Evolutionary conservation across 2,113 vertebrate genomes (phyloP), one percentile per base, ranked within the genome.

Genomic region (Guaruba guarouba): DNA sequence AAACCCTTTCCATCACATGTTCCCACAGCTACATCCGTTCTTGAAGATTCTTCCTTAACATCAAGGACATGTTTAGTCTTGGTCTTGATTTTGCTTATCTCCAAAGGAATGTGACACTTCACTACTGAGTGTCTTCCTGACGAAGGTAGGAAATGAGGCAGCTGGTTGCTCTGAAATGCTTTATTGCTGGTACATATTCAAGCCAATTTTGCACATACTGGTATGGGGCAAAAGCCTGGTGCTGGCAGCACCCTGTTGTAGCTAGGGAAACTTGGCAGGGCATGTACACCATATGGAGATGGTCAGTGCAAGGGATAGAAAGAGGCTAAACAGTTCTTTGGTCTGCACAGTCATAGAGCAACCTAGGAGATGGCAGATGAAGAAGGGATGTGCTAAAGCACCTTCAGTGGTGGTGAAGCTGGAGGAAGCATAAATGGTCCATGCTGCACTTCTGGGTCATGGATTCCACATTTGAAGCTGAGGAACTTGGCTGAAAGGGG

Each of bases 241-340:
- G 46, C 69, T 81, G 84, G 86, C 89, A 88, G 41, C 2, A 0
- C 43, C 48, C 37, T 0, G 1, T 23, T 25, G 41, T 31, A 76
- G 64, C 64, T 1, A 0, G 76, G 59, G 29, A 20, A 69, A 37
- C 75, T 64, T 77, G 49, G 75, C 70, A 64, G 43, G 31, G 20
- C 71, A 43, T 0, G 0, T 64, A 66, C 66, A 23, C 35, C 35
- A 8, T 0, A 0, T 49, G 81, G 84, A 20, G 2, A 17, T 0
- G 2, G 49, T 48, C 90, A 73, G 52, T 9, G 1, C 11, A 27
- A 37, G 25, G 9, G 44, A 11, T 61, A 63, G 90, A 24, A 37
- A 29, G 87, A 51, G 52, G 13, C 70, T 2, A 14, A 43, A 29
- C 44, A 31, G 31, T 28, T 49, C 55, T 20, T 69, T 2, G 2